phyloP scores from a whole-genome alignment of 2,888 invertebrate species.

The Gandaritis pyraliata region DNA sequence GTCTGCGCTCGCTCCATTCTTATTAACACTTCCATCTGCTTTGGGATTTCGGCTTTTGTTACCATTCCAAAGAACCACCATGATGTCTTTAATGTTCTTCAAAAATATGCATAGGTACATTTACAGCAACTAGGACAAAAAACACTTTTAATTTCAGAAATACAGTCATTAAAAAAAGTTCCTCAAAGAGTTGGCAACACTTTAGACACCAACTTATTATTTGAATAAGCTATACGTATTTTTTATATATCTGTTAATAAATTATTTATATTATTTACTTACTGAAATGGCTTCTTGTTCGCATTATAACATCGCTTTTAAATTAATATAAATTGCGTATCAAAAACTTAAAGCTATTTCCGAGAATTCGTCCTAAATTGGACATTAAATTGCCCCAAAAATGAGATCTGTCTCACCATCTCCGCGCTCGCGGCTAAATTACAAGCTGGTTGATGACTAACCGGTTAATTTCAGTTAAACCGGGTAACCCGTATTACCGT shows the following conservation, averaged over 20 bases:
- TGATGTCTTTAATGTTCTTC: too few relatives aligned
- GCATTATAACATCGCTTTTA: background rate
- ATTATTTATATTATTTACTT: too few relatives aligned
- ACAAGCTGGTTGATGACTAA: conserved; percentile 47
- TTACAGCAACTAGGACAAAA: too few relatives aligned
- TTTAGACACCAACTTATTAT: too few relatives aligned
- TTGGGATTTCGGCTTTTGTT: background rate
- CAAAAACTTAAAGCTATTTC: conserved; percentile 9
- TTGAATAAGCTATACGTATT: too few relatives aligned
- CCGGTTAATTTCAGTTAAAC: conserved; percentile 45
- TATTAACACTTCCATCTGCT: conserved; percentile 33
- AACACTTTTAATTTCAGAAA: too few relatives aligned
- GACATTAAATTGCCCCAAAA: conserved; percentile 25
- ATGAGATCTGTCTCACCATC: conserved; percentile 29
- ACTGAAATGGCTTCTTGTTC: too few relatives aligned
- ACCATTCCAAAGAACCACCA: too few relatives aligned
- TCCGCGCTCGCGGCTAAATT: conserved; percentile 31
- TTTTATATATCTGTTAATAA: too few relatives aligned
- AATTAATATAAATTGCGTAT: conserved; percentile 5
- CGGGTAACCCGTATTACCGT: conserved; percentile 15
- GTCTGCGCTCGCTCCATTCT: conserved; percentile 39
- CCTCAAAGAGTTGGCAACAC: too few relatives aligned
- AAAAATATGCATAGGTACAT: too few relatives aligned
- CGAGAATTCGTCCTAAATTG: conserved; percentile 11
- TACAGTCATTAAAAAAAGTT: too few relatives aligned